Base-by-base conservation (phyloP, 2,888 invertebrate species). In the Chloroclystis v-ata region DNA sequence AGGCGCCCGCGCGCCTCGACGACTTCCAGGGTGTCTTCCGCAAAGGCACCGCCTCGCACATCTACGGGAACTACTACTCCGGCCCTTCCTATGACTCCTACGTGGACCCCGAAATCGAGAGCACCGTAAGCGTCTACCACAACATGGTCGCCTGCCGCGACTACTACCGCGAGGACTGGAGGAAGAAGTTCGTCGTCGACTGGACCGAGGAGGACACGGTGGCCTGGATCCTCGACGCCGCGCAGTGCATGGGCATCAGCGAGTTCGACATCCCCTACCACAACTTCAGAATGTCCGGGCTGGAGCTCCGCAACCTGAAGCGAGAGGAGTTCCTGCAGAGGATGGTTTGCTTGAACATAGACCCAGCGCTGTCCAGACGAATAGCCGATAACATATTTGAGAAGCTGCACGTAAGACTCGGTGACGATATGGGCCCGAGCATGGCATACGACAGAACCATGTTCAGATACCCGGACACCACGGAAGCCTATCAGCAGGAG, bases 151-250 rank as follows among this genome's bases (percentile, higher is more conserved):
- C 63, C 65, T 69, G 74, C 56, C 68, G 81, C 38, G 81, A 81
- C 54, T 77, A 77, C 62, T 72, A 69, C 49, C 68, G 76, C 25
- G 84, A 84, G 20, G 88, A 87, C 32, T 91, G 90, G 90, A 81
- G 80, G 49, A 78, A 76, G 61, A 91, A 90, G 61, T 76, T 81
- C 33, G 75, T 90, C 26, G 69, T 71, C 51, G 79, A 87, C 10
- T 91, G 91, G 91, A 87, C 70, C 54, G 85, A 87, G 46, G 86
- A 87, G 9, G 91, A 91, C 65, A 89, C 90, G 29, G 78, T 88
- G 44, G 82, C 88, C 51, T 91, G 91, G 91, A 65, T 89, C 46
- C 67, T 82, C 43, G 83, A 86, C 49, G 77, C 81, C 28, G 72
- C 77, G 4, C 72, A 75, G 50, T 60, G 67, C 49, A 63, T 78